A percentile compares a stretch with the other conserved stretches of the same genome.
phyloP scores from a whole-genome alignment of 2,797 vertebrate species.

The Sternarchorhynchus goeldii region DNA sequence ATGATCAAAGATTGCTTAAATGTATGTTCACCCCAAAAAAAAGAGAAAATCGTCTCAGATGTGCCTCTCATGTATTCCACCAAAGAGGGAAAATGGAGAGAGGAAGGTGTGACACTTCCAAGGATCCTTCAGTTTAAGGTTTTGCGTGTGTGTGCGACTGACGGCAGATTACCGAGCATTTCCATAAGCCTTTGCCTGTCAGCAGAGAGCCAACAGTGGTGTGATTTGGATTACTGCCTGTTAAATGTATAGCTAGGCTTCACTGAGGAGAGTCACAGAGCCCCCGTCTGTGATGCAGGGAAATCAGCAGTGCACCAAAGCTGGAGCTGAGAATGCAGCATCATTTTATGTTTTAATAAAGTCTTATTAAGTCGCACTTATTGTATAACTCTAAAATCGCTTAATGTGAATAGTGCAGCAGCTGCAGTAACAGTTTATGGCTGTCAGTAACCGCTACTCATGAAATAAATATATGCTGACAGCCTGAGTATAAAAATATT shows the following conservation, averaged over 20 bases:
- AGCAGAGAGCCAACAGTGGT: constrained; percentile 17
- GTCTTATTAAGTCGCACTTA: neutral
- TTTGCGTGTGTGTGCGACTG: constrained; percentile 11
- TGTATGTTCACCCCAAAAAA: neutral
- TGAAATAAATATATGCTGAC: too few relatives aligned
- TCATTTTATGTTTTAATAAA: neutral
- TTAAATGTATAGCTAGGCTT: constrained; percentile 35
- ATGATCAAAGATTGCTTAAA: constrained; percentile 46
- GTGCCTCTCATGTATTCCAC: constrained; percentile 8
- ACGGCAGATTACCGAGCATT: constrained; percentile 48
- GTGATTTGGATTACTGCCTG: constrained; percentile 41
- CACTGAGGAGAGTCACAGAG: constrained; percentile 15
- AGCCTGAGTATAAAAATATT: too few relatives aligned
- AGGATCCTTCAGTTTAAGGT: constrained; percentile 27
- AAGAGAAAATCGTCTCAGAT: constrained; percentile 6
- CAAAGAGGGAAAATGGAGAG: constrained; percentile 13
- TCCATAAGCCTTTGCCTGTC: constrained; percentile 39
- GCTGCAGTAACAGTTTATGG: too few relatives aligned
- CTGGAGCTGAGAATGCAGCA: neutral
- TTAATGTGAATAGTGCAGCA: too few relatives aligned
- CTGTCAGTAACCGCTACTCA: too few relatives aligned
- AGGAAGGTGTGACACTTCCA: constrained; percentile 25
- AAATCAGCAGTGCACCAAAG: neutral
- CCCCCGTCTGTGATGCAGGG: constrained; percentile 6
- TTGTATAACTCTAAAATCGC: neutral